Base-by-base conservation (phyloP, 2,113 vertebrate species). In the Oenanthe oenanthe region DNA sequence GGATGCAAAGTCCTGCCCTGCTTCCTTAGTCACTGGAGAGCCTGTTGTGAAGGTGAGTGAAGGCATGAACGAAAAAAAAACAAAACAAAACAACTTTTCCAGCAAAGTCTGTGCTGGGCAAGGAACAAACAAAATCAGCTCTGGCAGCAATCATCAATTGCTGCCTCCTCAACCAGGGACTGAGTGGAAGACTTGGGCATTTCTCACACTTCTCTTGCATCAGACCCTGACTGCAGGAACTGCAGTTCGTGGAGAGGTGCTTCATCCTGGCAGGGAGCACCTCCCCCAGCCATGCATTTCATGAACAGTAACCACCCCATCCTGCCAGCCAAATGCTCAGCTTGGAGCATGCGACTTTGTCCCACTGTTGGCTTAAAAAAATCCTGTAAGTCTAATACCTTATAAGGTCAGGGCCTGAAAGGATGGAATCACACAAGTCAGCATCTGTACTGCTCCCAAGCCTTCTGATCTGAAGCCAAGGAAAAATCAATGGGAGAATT, bases 21-120 rank as follows among this genome's bases (percentile, higher is more conserved):
- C 97, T 56, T 97, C 97, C 26, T 95, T 98, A 63, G 98, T 97
- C 88, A 99, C 98, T 9, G 99, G 99, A 87, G 98, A 99, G 79
- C 99, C 99, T 68, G 93, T 98, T 65, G 98, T 97, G 81, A 98
- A 98, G 98, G 99, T 99, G 92, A 97, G 94, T 56, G 65, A 56
- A 84, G 24, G 11, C 36, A 32, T 26, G 75, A 50, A 4, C 6
- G 5, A 12, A 58, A 45, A 6, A 4, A 50, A 26, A 26, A 15
- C 24, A 50, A 50, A 50, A 51, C 9, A 28, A 51, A 28, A 51
- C 17, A 51, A 17, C 28, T 21, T 45, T 65, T 70, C 11, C 61
- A 54, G 50, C 26, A 43, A 50, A 75, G 14, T 16, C 38, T 7
- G 3, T 31, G 43, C 34, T 68, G 42, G 17, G n/a, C 14, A 61